A percentile compares a stretch with the other conserved stretches of the same genome.
Evolutionary conservation across 2,888 invertebrate species (phyloP).

Genomic region (Chromoteleia sp.): DNA sequence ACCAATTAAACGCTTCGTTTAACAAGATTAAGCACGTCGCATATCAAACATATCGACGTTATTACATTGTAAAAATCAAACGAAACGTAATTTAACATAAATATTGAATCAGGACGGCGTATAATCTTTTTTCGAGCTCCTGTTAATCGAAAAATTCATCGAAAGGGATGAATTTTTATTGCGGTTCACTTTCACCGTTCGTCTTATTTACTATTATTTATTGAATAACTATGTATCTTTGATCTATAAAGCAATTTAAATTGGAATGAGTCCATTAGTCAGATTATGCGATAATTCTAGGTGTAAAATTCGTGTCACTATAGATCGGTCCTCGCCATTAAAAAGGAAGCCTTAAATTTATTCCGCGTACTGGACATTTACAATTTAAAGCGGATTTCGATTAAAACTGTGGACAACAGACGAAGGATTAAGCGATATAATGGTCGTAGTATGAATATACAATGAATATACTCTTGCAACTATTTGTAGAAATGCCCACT

Average conservation of each 20-base stretch:
- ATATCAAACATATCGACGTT: constrained; percentile 30
- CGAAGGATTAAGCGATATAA: constrained; percentile 70
- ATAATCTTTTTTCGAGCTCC: not conserved
- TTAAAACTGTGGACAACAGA: constrained; percentile 73
- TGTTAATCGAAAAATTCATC: not conserved
- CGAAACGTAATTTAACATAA: constrained; percentile 33
- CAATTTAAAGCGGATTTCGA: constrained; percentile 75
- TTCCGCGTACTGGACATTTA: constrained; percentile 70
- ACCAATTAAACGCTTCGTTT: constrained; percentile 44
- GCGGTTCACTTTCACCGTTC: not conserved
- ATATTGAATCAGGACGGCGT: constrained; percentile 24
- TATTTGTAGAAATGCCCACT: constrained; percentile 39
- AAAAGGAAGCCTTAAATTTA: constrained; percentile 58
- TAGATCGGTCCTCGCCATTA: constrained; percentile 38
- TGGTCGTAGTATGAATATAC: constrained; percentile 54
- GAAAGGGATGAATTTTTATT: too few relatives aligned
- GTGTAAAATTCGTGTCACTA: constrained; percentile 60
- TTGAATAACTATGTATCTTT: constrained; percentile 25
- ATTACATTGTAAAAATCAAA: constrained; percentile 30
- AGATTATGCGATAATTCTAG: constrained; percentile 44
- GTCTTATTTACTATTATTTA: constrained; percentile 35
- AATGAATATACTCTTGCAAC: constrained; percentile 57
- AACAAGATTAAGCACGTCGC: constrained; percentile 30
- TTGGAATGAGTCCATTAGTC: constrained; percentile 59
- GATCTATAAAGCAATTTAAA: constrained; percentile 43